A percentile compares a stretch with the other conserved stretches of the same genome.
Evolutionary conservation across 2,113 vertebrate species (phyloP).

Genomic region (Semnopithecus entellus): DNA sequence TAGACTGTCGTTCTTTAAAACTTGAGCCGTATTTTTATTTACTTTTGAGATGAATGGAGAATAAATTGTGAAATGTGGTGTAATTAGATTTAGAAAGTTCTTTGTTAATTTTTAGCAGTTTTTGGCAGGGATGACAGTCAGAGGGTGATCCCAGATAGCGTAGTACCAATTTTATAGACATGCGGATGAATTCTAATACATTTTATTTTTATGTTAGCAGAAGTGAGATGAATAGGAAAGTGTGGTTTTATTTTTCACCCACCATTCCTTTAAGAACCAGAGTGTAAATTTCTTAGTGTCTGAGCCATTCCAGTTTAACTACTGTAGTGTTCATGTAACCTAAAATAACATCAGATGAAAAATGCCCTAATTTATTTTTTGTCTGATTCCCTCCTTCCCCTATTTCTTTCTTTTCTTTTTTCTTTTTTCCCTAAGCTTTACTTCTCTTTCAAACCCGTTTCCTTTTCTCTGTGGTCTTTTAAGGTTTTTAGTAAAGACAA

Average conservation of each 20-base stretch:
- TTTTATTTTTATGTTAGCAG: constrained; percentile 39
- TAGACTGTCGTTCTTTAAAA: constrained; percentile 5
- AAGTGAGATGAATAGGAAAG: neutral
- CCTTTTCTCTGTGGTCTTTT: neutral
- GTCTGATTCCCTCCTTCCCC: neutral
- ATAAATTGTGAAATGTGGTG: neutral
- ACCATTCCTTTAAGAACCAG: neutral
- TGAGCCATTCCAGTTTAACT: neutral
- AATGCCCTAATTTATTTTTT: constrained; percentile 15
- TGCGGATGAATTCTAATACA: constrained; percentile 16
- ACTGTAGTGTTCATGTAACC: neutral
- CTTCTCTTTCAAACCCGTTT: neutral
- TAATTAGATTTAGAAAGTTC: neutral
- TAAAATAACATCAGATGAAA: constrained; percentile 24
- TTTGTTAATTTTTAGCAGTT: constrained; percentile 29
- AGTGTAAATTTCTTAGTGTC: neutral
- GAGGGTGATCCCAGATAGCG: neutral
- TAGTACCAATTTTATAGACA: neutral
- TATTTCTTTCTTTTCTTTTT: neutral
- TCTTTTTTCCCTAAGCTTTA: neutral
- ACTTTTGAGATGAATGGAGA: neutral
- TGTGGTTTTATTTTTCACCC: neutral
- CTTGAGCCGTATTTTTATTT: neutral
- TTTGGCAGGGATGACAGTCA: neutral
- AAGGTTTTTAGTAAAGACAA: neutral